These are phyloP conservation scores for Eulithis testata DNA, from an alignment of 2,888 invertebrate species.

Conservation along the genomic window DNA sequence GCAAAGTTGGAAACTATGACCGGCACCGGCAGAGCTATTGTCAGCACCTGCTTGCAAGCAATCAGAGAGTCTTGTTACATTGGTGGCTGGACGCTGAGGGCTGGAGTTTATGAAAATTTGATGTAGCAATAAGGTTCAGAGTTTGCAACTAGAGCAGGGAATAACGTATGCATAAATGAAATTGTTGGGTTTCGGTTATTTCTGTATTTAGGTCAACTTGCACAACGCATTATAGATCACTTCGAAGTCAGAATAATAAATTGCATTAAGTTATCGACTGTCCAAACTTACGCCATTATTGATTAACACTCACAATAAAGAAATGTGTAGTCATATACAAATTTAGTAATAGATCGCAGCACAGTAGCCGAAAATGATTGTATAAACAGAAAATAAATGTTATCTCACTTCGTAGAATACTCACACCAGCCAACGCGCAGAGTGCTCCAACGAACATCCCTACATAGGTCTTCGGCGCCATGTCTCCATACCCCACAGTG, in stretches of 20 bases:
- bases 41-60: constrained; percentile 84
- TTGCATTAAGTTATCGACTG: background rate
- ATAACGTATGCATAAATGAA: constrained; percentile 38
- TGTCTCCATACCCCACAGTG: constrained; percentile 98
- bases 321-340: background rate
- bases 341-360: too few relatives aligned
- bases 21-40: constrained; percentile 99
- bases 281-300: background rate
- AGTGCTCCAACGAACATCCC: constrained; percentile 99
- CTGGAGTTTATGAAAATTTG: constrained; percentile 39
- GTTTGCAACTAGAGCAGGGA: constrained; percentile 39
- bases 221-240: constrained; percentile 2
- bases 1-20: constrained; percentile 99
- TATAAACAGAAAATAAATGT: background rate
- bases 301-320: background rate
- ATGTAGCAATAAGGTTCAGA: constrained; percentile 38
- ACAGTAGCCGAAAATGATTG: background rate
- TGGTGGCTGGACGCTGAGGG: constrained; percentile 32
- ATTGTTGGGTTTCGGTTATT: constrained; percentile 30
- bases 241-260: background rate
- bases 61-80: constrained; percentile 28
- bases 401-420: constrained; percentile 47
- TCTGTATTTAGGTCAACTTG: constrained; percentile 21
- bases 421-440: constrained; percentile 98
- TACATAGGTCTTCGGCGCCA: constrained; percentile 99